Base-by-base conservation (phyloP, 2,113 vertebrate genomes). In the Ophthalmotilapia sp. region DNA sequence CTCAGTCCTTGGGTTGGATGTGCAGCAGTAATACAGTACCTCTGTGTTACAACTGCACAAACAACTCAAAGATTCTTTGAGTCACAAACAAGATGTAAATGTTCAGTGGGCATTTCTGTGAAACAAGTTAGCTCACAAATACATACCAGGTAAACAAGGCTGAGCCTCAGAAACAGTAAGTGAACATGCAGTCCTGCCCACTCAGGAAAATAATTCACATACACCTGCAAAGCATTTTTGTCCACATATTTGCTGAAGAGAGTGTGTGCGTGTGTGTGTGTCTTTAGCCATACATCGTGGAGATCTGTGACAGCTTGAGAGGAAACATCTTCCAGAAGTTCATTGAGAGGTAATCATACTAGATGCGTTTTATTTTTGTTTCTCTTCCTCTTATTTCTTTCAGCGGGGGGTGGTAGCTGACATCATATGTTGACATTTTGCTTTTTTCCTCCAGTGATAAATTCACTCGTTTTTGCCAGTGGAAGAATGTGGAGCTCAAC, bases 401-500 rank as follows among this genome's bases (percentile, higher is more conserved):
- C 3, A 31, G 7, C 1, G 5, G 36, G 11, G 36, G 21, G 68
- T 15, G 13, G 3, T 42, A 42, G 21, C 19, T 21, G 8, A 2
- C 7, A 7, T 29, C 12, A 17, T 17, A 31, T 31, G 15, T 23
- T 86, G 73, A 55, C 47, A 31, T 60, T 86, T 6, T 81, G 56
- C 6, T 51, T 40, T 55, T 14, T 56, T 9, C 23, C 70, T 42
- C 9, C 95, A 99, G 99, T 85, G 99, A 99, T 94, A 99, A 98
- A 93, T 99, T 99, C 90, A 99, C 98, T 82, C 97, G 99, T 49
- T 99, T 98, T 85, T 99, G 98, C 94, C 99, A 99, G 94, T 99
- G 99, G 99, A 99, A 99, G 96, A 99, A 99, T 19, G 98, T 99
- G 81, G 99, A 99, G 92, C 97, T 99, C 93, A 99, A 99, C 94